A percentile compares a stretch with the other conserved stretches of the same genome.
phyloP scores from a whole-genome alignment of 2,888 invertebrate species.

The Sminthurides aquaticus region DNA sequence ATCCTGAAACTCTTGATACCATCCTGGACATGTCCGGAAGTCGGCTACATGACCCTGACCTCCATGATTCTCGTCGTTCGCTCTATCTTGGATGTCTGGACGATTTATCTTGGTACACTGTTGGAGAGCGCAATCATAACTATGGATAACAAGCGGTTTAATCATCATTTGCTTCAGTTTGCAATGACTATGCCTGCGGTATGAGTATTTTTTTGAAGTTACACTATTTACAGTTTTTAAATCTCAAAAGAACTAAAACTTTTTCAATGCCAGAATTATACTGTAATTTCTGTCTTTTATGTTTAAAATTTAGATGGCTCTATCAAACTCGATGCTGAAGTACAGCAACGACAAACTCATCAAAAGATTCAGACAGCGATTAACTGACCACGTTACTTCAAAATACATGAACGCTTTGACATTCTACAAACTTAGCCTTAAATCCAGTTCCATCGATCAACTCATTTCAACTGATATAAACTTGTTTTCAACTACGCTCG shows the following conservation, averaged over 20 bases:
- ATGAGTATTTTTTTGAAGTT: too few species aligned
- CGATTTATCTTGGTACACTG: conserved; percentile 87
- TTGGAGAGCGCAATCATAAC: conserved; percentile 64
- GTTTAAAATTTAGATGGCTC: conserved; percentile 75
- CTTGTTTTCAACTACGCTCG: conserved; percentile 91
- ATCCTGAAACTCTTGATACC: conserved; percentile 66
- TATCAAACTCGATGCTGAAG: conserved; percentile 88
- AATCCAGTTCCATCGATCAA: conserved; percentile 89
- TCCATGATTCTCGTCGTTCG: conserved; percentile 75
- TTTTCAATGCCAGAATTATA: too few species aligned
- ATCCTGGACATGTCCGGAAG: conserved; percentile 67
- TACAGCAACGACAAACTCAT: conserved; percentile 92
- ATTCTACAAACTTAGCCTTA: conserved; percentile 85
- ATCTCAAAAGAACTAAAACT: too few species aligned
- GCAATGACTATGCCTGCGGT: conserved; percentile 41
- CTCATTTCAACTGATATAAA: conserved; percentile 92
- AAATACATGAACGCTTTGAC: conserved; percentile 91
- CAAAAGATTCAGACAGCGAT: conserved; percentile 77
- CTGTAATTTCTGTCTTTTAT: too few species aligned
- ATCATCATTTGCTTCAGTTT: conserved; percentile 33
- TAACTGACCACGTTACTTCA: conserved; percentile 77
- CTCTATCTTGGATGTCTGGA: conserved; percentile 93
- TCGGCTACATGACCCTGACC: conserved; percentile 63
- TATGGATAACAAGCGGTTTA: conserved; percentile 30
- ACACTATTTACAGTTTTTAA: too few species aligned